Conservation (phyloP, 2,113 vertebrate species). For the Poecilia latipinna region DNA sequence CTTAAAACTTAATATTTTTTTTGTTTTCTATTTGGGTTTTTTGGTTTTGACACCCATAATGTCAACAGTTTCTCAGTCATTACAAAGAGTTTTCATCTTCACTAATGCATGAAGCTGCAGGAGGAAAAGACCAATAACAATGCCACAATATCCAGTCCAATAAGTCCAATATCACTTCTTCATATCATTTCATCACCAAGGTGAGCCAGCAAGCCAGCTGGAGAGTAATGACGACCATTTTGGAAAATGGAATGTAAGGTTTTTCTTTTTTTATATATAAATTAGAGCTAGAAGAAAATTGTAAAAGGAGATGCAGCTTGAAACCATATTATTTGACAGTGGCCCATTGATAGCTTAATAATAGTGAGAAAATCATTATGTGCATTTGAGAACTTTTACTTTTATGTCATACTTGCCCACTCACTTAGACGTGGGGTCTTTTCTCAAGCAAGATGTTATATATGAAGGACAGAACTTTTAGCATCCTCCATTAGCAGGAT, state of each 20-base stretch:
- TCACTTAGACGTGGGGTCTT: too few relatives aligned
- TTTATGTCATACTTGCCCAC: too few relatives aligned
- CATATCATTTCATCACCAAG: constrained; percentile 12
- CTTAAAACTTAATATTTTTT: neutral
- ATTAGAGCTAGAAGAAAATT: neutral
- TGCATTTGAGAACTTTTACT: too few relatives aligned
- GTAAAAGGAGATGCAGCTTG: too few relatives aligned
- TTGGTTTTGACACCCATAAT: constrained; percentile 1
- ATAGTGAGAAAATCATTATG: too few relatives aligned
- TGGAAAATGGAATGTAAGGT: neutral
- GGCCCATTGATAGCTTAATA: too few relatives aligned
- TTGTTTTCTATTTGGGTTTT: neutral
- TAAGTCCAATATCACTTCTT: constrained; percentile 10
- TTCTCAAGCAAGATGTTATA: too few relatives aligned
- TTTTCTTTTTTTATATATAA: neutral
- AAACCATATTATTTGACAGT: too few relatives aligned
- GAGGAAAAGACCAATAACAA: constrained; percentile 15
- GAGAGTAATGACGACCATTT: neutral
- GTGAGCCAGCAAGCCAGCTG: neutral
- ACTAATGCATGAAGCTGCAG: neutral
- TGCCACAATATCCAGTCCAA: constrained; percentile 8
- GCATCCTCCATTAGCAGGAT: too few relatives aligned
- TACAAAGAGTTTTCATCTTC: neutral
- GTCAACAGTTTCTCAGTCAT: neutral
- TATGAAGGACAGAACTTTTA: too few relatives aligned